Percentiles rank a stretch among this genome's conserved stretches.
Conservation (phyloP, 2,888 invertebrate genomes). For the Melikaiella ostensackeni region DNA sequence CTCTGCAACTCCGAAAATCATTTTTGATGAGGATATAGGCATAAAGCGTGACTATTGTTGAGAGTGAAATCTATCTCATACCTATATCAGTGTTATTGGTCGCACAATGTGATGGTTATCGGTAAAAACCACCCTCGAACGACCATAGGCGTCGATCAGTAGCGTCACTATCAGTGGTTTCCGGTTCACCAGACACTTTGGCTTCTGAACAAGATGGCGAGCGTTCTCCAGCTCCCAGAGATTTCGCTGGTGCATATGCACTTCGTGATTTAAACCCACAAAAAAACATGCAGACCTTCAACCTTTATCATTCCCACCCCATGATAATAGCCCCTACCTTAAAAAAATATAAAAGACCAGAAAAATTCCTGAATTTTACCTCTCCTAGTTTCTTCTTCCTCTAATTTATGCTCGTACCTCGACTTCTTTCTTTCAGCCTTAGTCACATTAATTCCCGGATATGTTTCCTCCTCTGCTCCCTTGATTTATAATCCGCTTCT, state of each 20-base stretch:
- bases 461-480: not conserved
- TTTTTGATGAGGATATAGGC: conserved; percentile 39
- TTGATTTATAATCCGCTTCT: not conserved
- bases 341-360: conserved; percentile 41
- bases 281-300: conserved; percentile 46
- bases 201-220: conserved; percentile 69
- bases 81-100: conserved; percentile 51
- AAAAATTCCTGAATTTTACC: conserved; percentile 42
- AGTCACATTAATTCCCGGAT: conserved; percentile 15
- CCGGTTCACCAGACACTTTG: conserved; percentile 72
- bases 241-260: conserved; percentile 55
- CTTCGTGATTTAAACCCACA: conserved; percentile 50
- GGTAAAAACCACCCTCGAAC: conserved; percentile 67
- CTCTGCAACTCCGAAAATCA: not conserved
- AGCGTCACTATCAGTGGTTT: conserved; percentile 75
- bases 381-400: conserved; percentile 33
- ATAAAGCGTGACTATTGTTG: not conserved
- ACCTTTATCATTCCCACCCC: conserved; percentile 49
- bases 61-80: conserved; percentile 10
- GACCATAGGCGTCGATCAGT: conserved; percentile 71
- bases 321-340: conserved; percentile 50
- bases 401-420: conserved; percentile 12
- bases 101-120: conserved; percentile 69
- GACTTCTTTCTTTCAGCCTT: not conserved
- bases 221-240: conserved; percentile 55